phyloP scores from a whole-genome alignment of 2,888 invertebrate species.

The Dione vanillae region DNA sequence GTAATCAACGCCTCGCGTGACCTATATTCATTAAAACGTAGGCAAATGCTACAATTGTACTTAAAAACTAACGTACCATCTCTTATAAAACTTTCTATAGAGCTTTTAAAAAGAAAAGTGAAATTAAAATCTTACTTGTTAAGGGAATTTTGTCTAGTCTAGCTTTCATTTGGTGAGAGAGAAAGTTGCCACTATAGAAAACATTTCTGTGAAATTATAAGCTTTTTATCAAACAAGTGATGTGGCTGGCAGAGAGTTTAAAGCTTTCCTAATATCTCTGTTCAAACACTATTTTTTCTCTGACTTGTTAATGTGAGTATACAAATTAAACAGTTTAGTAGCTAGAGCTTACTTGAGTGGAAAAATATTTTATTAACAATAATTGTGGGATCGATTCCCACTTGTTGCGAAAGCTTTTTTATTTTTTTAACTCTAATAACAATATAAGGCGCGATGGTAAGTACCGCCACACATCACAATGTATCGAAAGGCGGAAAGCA shows the following conservation, averaged over 20 bases:
- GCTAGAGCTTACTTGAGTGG: too few species aligned
- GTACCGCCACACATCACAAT: too few species aligned
- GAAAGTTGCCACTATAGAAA: not conserved
- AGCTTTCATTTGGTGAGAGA: not conserved
- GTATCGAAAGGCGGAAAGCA: too few species aligned
- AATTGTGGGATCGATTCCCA: too few species aligned
- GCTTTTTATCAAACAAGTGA: not conserved
- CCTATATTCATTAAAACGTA: slow-evolving; percentile 36
- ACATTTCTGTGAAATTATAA: not conserved
- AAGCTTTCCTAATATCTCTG: too few species aligned
- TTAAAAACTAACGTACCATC: slow-evolving; percentile 20
- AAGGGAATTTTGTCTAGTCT: not conserved
- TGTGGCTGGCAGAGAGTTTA: not conserved
- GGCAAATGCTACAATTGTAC: slow-evolving; percentile 24
- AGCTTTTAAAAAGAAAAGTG: slow-evolving; percentile 11
- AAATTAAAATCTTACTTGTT: not conserved
- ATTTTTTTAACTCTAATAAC: too few species aligned
- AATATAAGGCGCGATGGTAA: too few species aligned
- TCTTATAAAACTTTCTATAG: not conserved
- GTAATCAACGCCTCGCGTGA: slow-evolving; percentile 36
- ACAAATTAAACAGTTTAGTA: too few species aligned
- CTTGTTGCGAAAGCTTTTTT: too few species aligned
- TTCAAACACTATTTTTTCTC: too few species aligned
- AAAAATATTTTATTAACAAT: too few species aligned
- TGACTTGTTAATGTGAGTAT: too few species aligned